Conservation (phyloP, 2,888 invertebrate species). For the Cataglyphis rosenhaueri region DNA sequence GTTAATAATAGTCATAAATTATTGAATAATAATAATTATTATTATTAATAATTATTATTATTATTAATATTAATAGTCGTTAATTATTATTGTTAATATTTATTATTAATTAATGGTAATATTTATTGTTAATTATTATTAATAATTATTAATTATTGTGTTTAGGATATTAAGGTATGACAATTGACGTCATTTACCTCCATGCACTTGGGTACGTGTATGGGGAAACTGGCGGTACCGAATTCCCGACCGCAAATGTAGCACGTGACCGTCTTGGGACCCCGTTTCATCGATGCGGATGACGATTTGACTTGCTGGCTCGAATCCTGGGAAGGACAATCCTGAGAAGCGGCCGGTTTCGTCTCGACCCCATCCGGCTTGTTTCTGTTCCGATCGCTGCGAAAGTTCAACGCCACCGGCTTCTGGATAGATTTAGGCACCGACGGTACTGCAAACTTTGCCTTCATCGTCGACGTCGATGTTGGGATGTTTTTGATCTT, state of each 20-base stretch:
- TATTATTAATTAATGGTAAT: neutral
- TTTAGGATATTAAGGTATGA: neutral
- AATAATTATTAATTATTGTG: neutral
- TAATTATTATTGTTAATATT: too few relatives aligned
- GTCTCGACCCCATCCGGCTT: conserved; percentile 56
- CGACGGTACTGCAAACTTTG: conserved; percentile 66
- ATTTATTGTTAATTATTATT: neutral
- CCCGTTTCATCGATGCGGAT: conserved; percentile 68
- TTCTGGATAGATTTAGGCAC: conserved; percentile 86
- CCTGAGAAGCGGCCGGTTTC: conserved; percentile 9
- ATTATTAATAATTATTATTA: too few relatives aligned
- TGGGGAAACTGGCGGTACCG: conserved; percentile 88
- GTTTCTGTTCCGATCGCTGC: conserved; percentile 77
- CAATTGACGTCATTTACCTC: conserved; percentile 84
- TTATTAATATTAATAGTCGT: too few relatives aligned
- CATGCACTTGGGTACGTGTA: conserved; percentile 90
- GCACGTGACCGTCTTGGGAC: conserved; percentile 86
- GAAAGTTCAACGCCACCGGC: conserved; percentile 86
- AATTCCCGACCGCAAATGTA: conserved; percentile 90
- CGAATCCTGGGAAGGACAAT: neutral
- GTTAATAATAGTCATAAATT: too few relatives aligned
- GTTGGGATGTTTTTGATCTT: conserved; percentile 63
- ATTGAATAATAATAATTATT: neutral
- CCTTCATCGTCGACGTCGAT: conserved; percentile 35
- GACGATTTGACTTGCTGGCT: conserved; percentile 43